Evolutionary conservation across 1,140 invertebrate species (phyloP).

Genomic region (Euura saliciscinereae): DNA sequence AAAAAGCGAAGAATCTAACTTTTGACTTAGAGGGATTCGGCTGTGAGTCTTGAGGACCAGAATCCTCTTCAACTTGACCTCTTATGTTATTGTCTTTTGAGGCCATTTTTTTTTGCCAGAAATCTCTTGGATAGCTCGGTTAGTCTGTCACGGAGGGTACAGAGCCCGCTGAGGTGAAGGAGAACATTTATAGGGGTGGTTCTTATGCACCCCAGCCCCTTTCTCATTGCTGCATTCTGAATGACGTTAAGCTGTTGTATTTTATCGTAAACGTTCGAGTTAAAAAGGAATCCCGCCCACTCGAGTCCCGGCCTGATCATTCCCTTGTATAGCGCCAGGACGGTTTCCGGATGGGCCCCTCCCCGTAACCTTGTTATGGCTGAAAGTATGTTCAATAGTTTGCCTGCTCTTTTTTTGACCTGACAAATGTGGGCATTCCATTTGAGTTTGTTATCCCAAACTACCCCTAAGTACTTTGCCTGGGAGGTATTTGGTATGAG

Average conservation of each 20-base stretch:
- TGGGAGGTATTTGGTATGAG: not conserved
- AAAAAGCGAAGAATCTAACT: no score
- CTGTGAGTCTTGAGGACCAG: no score
- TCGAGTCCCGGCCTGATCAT: conserved; percentile 26
- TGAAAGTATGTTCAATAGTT: conserved; percentile 21
- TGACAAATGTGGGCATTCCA: conserved; percentile 23
- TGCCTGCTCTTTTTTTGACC: not conserved
- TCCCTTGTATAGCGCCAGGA: conserved; percentile 23
- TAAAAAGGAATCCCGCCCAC: conserved; percentile 13
- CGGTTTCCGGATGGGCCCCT: conserved; percentile 23
- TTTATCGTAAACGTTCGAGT: not conserved
- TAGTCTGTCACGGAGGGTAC: no score
- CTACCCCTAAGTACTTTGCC: conserved; percentile 21
- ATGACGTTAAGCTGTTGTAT: conserved; percentile 17
- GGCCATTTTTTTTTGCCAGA: no score
- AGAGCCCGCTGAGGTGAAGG: no score
- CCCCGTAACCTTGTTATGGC: conserved; percentile 20
- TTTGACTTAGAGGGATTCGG: no score
- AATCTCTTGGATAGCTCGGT: no score
- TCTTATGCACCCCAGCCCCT: conserved; percentile 17
- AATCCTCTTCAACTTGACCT: no score
- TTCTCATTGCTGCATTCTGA: conserved; percentile 22
- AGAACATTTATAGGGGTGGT: conserved; percentile 25
- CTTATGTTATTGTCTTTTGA: no score
- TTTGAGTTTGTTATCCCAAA: conserved; percentile 20